Conservation (phyloP, 2,113 vertebrate genomes). For the Psammodynastes pulverulentus region DNA sequence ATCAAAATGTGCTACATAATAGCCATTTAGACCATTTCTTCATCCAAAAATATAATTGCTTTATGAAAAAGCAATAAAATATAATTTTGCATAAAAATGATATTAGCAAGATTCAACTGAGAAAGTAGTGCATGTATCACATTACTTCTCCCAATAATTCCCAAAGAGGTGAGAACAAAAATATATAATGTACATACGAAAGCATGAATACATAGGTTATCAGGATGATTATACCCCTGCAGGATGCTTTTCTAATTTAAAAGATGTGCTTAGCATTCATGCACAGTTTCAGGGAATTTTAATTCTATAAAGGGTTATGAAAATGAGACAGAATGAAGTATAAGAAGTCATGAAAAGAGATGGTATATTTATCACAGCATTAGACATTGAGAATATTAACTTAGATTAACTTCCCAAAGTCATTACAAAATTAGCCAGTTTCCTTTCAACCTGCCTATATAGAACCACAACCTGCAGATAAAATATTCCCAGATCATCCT, state of each 20-base stretch:
- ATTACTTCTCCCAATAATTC: slow-evolving; percentile 19
- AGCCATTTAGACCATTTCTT: slow-evolving; percentile 33
- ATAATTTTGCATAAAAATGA: slow-evolving; percentile 62
- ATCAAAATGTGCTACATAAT: slow-evolving; percentile 41
- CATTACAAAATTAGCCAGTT: slow-evolving; percentile 33
- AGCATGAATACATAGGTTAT: slow-evolving; percentile 23
- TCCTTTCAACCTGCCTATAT: slow-evolving; percentile 34
- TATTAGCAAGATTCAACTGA: slow-evolving; percentile 48
- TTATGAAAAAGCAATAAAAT: slow-evolving; percentile 55
- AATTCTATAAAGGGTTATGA: slow-evolving; percentile 49
- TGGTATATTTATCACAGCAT: slow-evolving; percentile 27
- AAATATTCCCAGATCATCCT: slow-evolving; percentile 48
- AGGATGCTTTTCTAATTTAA: slow-evolving; percentile 28
- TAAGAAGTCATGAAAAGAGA: slow-evolving; percentile 39
- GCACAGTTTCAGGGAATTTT: slow-evolving; percentile 50
- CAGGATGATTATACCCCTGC: slow-evolving; percentile 20
- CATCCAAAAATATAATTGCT: slow-evolving; percentile 55
- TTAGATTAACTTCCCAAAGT: slow-evolving; percentile 37
- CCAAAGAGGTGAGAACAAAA: slow-evolving; percentile 5
- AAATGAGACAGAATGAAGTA: slow-evolving; percentile 48
- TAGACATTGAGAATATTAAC: slow-evolving; percentile 33
- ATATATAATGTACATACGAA: slow-evolving; percentile 29
- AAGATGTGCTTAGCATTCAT: slow-evolving; percentile 46
- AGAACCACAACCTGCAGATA: slow-evolving; percentile 39
- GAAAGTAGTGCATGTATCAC: neutral